phyloP scores from a whole-genome alignment of 2,797 vertebrate genomes.

The Rhinogobio ventralis region DNA sequence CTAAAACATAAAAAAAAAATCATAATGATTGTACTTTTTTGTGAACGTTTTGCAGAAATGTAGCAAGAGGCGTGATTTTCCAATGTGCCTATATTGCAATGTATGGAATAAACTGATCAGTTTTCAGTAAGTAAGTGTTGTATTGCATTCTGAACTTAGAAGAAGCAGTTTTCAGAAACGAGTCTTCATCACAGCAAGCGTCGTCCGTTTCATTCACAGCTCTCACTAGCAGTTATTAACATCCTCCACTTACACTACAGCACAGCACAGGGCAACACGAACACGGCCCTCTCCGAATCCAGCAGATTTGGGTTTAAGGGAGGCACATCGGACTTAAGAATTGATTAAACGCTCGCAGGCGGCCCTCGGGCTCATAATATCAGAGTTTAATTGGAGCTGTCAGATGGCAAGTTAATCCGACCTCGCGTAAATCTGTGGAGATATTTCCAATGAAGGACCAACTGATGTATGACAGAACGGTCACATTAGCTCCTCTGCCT shows the following conservation, averaged over 20 bases:
- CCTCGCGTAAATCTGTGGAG: slow-evolving; percentile 47
- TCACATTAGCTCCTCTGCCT: slow-evolving; percentile 46
- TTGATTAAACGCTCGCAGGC: slow-evolving; percentile 48
- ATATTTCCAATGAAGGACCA: slow-evolving; percentile 44
- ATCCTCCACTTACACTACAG: background rate
- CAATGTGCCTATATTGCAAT: background rate
- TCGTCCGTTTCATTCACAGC: background rate
- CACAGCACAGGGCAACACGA: background rate
- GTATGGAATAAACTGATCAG: background rate
- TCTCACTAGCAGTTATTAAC: slow-evolving; percentile 21
- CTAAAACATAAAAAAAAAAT: no score
- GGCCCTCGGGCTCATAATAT: slow-evolving; percentile 47
- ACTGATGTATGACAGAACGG: slow-evolving; percentile 48
- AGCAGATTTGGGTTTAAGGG: slow-evolving; percentile 27
- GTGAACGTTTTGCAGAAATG: no score
- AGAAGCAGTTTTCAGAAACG: background rate
- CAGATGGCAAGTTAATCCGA: slow-evolving; percentile 54
- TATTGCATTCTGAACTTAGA: background rate
- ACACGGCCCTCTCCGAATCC: background rate
- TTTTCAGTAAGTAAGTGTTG: background rate
- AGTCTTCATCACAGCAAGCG: background rate
- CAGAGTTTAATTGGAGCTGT: slow-evolving; percentile 38
- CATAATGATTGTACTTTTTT: background rate
- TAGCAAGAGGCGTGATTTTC: no score
- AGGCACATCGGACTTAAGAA: slow-evolving; percentile 39